A percentile compares a stretch with the other conserved stretches of the same genome.
phyloP scores from a whole-genome alignment of 2,113 vertebrate species.

The Dicrurus megarhynchus region DNA sequence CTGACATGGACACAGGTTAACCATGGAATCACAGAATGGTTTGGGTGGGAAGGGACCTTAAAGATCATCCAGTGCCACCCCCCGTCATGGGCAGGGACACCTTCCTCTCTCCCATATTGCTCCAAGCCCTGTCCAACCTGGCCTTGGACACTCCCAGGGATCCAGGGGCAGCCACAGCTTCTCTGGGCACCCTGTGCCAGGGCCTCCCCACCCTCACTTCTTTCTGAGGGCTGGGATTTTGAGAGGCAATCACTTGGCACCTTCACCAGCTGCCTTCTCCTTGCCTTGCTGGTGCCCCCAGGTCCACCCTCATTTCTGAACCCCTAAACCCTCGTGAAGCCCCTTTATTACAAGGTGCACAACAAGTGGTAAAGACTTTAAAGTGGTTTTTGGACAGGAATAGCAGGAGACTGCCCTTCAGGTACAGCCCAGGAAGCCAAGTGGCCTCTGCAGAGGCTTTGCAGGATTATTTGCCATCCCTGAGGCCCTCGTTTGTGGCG shows the following conservation, averaged over 20 bases:
- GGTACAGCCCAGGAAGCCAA: neutral
- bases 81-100: neutral
- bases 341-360: fast-evolving
- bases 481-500: neutral
- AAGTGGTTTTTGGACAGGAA: neutral
- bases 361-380: neutral
- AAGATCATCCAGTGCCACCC: fast-evolving
- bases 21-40: neutral
- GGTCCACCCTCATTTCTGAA: neutral
- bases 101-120: fast-evolving
- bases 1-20: neutral
- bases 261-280: neutral
- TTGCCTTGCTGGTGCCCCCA: neutral
- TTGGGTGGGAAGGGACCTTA: neutral
- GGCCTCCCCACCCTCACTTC: fast-evolving
- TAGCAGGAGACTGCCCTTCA: neutral
- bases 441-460: neutral
- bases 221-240: neutral
- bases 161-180: neutral
- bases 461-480: neutral
- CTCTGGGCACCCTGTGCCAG: neutral
- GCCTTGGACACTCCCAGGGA: neutral
- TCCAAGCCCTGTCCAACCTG: fast-evolving
- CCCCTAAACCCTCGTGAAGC: neutral
- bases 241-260: fast-evolving